phyloP scores from a whole-genome alignment of 2,113 vertebrate species.

The Peromyscus polionotus region DNA sequence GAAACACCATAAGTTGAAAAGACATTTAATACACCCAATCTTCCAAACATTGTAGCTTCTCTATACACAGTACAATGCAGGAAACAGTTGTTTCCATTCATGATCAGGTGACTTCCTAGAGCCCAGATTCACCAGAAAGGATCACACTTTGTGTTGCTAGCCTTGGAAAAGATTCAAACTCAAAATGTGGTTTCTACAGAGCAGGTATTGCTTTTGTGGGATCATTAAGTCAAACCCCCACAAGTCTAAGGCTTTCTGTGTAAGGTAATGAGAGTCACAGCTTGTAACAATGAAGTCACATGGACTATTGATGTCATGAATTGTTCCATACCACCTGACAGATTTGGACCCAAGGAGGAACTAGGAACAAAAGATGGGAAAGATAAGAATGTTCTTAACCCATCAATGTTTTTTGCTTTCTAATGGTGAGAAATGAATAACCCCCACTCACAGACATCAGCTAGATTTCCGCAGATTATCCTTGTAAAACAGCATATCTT shows the following conservation, averaged over 20 bases:
- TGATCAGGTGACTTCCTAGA: not conserved
- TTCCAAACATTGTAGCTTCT: not conserved
- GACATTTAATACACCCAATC: not conserved
- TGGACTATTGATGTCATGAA: not conserved
- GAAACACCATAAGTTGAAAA: not conserved
- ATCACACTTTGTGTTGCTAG: not conserved
- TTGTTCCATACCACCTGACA: not conserved
- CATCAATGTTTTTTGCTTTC: not conserved
- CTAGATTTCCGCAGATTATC: not conserved
- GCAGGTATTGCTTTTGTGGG: not conserved
- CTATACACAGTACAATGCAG: not conserved
- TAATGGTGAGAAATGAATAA: not conserved
- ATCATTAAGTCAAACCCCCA: not conserved
- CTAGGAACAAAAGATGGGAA: not conserved
- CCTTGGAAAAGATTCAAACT: not conserved
- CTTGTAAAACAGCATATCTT: not conserved
- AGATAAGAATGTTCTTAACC: not conserved
- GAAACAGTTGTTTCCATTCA: not conserved
- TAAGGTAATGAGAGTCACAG: not conserved
- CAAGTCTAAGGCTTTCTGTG: not conserved
- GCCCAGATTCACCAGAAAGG: not conserved
- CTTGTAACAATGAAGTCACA: not conserved
- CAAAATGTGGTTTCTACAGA: not conserved
- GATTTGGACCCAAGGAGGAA: not conserved
- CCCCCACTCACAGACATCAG: not conserved